Base-by-base conservation (phyloP, 2,888 invertebrate species). In the Xylophagus ater region DNA sequence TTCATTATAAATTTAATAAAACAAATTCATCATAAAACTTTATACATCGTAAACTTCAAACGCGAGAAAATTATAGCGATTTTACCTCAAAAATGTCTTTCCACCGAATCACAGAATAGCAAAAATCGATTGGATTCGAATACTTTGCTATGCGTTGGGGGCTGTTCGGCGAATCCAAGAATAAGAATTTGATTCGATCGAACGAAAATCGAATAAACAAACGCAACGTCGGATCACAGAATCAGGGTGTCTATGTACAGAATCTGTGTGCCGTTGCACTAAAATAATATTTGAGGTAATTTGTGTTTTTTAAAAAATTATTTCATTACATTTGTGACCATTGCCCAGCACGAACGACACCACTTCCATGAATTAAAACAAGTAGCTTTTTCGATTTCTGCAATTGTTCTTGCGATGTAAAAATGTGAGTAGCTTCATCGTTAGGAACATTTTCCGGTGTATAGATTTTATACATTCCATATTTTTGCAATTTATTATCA, bases 291-390 rank as follows among this genome's bases (percentile, higher is more conserved):
- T 21, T 4, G 12, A 18, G 13, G n/a, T 19, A 12, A 35, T 3
- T 38, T 38, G 3, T 19, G 4, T n/a, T 21, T 13, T 21, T 23
- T 12, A 12, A 3, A 14, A 18, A 34, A 4, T n/a, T 17, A 17
- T 9, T n/a, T n/a, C n/a, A 64, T 58, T 60, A 81, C 81, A 76
- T 78, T 56, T 84, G 70, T 19, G 83, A 76, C 85, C 85, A 86
- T 52, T 85, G 85, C 0, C 86, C 86, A 28, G 85, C 85, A 37
- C 81, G 67, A 0, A 86, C 85, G 21, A 76, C 81, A 4, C 86
- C 86, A 42, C 76, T 77, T 0, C 87, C 86, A 61, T 86, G 83
- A 30, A 87, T 78, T 7, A 87, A 61, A 10, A 86, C 61, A 45
- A 86, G 51, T 25, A 86, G 53, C 39, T 72, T 71, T 47, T 71